Conservation (phyloP, 2,888 invertebrate genomes). For the Drosophila monieri region DNA sequence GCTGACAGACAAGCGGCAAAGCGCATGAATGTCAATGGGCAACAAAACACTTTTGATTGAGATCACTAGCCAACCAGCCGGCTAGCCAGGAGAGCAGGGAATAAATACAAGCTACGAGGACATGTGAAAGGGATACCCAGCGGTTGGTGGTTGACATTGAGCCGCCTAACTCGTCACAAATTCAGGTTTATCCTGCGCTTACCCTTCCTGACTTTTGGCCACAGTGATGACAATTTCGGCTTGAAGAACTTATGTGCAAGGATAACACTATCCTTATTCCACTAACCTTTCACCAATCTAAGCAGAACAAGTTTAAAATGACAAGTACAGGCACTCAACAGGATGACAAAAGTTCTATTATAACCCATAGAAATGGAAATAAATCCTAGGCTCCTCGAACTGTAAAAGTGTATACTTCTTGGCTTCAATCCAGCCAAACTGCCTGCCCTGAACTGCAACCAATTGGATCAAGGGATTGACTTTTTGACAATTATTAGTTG, state of each 20-base stretch:
- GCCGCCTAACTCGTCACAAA: constrained; percentile 71
- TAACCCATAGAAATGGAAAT: too few species aligned
- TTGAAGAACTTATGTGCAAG: background rate
- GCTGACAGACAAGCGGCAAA: constrained; percentile 79
- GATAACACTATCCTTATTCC: too few species aligned
- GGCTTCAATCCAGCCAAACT: background rate
- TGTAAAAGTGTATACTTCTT: background rate
- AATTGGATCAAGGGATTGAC: constrained; percentile 66
- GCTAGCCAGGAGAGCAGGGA: background rate
- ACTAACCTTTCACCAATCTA: too few species aligned
- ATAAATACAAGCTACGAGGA: constrained; percentile 20
- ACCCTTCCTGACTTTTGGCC: constrained; percentile 38
- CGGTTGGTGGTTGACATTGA: constrained; percentile 62
- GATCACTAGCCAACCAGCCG: constrained; percentile 50
- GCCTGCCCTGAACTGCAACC: constrained; percentile 12
- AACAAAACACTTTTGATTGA: constrained; percentile 74
- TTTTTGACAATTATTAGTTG: constrained; percentile 82
- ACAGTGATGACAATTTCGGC: background rate
- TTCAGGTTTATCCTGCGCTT: constrained; percentile 52
- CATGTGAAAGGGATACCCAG: constrained; percentile 42
- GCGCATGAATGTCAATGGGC: constrained; percentile 73
- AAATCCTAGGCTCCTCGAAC: background rate
- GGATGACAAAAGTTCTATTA: too few species aligned
- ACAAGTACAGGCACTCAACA: too few species aligned
- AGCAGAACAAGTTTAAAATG: too few species aligned